Evolutionary conservation across 2,797 vertebrate species (phyloP).

Genomic region (Bothrops alternatus): DNA sequence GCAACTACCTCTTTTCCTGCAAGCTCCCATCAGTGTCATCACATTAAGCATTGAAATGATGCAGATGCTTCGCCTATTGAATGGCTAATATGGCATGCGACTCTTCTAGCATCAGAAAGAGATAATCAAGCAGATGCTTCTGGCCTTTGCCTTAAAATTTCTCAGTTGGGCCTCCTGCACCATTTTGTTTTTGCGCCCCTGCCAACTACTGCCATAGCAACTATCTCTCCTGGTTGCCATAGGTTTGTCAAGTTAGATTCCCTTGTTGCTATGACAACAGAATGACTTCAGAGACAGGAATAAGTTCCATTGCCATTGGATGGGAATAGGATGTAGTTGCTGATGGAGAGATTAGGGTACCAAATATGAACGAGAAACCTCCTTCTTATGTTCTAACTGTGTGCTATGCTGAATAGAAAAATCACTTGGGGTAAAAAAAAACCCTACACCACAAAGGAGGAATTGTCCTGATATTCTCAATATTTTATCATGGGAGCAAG

Average conservation of each 20-base stretch:
- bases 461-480: background rate
- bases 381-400: background rate
- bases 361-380: background rate
- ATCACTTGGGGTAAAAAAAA: background rate
- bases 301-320: background rate
- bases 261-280: slow-evolving; percentile 10
- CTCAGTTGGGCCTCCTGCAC: background rate
- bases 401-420: background rate
- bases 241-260: slow-evolving; percentile 13
- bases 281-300: background rate
- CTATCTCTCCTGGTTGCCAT: slow-evolving; percentile 14
- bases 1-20: background rate
- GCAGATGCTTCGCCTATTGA: background rate
- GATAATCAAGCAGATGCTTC: background rate
- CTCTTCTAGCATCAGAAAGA: background rate
- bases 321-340: background rate
- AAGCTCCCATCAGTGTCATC: background rate
- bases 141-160: background rate
- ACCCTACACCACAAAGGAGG: background rate
- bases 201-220: slow-evolving; percentile 22
- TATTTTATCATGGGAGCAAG: background rate
- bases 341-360: slow-evolving; percentile 2
- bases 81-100: background rate
- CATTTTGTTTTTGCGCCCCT: background rate
- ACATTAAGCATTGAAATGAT: background rate